Evolutionary conservation across 1,140 invertebrate species (phyloP).

Genomic region (Neotoxoptera formosana): DNA sequence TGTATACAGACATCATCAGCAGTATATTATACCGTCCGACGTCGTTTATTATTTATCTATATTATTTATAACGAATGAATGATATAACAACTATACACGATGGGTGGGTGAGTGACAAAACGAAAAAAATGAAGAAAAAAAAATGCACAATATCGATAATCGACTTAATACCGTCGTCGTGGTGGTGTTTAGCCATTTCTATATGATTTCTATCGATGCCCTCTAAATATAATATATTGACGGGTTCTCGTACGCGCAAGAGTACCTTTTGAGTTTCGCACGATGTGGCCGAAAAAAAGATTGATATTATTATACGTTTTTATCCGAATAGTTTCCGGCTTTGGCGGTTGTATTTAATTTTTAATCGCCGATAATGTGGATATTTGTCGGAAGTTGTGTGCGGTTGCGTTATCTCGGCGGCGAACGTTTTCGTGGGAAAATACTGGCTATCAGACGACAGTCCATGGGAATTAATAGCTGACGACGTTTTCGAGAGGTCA

Average conservation of each 20-base stretch:
- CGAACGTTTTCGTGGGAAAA: conserved; percentile 31
- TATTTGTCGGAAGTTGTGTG: conserved; percentile 43
- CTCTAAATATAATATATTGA: not conserved
- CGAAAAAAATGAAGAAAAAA: not conserved
- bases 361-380: conserved; percentile 33
- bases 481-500: conserved; percentile 25
- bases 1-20: not conserved
- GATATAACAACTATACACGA: not conserved
- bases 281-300: not conserved
- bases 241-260: no score
- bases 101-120: not conserved
- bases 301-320: conserved; percentile 23
- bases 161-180: not conserved
- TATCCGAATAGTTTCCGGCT: conserved; percentile 29
- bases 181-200: not conserved
- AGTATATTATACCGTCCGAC: not conserved
- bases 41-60: not conserved
- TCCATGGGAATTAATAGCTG: conserved; percentile 28
- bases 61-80: not conserved
- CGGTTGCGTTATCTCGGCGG: conserved; percentile 20
- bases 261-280: not conserved
- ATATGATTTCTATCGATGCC: not conserved
- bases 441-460: conserved; percentile 9
- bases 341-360: not conserved
- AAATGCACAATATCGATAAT: not conserved